Conservation (phyloP, 23 tunicate species). For the Clavelina lepadiformis region DNA sequence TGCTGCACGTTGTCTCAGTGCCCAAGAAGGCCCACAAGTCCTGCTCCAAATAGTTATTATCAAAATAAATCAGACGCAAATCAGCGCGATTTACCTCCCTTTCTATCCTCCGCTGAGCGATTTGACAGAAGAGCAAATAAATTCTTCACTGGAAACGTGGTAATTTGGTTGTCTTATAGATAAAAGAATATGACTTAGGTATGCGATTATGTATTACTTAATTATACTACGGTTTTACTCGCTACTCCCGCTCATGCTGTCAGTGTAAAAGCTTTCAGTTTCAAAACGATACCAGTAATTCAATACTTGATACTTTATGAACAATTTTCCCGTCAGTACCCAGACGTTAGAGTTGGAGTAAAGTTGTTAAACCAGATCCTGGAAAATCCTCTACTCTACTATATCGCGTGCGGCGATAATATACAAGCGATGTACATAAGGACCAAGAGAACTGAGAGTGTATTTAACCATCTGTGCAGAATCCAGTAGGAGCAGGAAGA, state of each 20-base stretch:
- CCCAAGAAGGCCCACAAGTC: slow-evolving; percentile 45
- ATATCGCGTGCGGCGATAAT: neutral
- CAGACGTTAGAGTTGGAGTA: neutral
- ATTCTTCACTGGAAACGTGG: slow-evolving; percentile 70
- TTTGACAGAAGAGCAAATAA: slow-evolving; percentile 53
- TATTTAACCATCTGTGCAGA: slow-evolving; percentile 11
- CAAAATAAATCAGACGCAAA: neutral
- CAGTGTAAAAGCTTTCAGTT: no score
- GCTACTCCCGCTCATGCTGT: no score
- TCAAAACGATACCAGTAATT: no score
- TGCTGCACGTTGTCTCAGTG: slow-evolving; percentile 55
- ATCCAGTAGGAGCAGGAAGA: slow-evolving; percentile 83
- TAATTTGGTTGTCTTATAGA: neutral
- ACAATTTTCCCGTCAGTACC: no score
- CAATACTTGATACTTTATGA: no score
- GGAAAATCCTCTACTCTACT: neutral
- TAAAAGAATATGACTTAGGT: no score
- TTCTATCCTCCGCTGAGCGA: slow-evolving; percentile 52
- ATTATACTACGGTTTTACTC: no score
- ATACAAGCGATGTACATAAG: neutral
- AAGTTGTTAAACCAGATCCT: neutral
- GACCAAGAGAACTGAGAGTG: neutral
- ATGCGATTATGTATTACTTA: no score
- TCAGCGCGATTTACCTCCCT: slow-evolving; percentile 45
- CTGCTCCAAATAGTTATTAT: slow-evolving; percentile 60